Percentiles rank a stretch among this genome's conserved stretches.
Evolutionary conservation across 64 coral and sea anemone species (phyloP).

Genomic region (Catalaphyllia jardinei): DNA sequence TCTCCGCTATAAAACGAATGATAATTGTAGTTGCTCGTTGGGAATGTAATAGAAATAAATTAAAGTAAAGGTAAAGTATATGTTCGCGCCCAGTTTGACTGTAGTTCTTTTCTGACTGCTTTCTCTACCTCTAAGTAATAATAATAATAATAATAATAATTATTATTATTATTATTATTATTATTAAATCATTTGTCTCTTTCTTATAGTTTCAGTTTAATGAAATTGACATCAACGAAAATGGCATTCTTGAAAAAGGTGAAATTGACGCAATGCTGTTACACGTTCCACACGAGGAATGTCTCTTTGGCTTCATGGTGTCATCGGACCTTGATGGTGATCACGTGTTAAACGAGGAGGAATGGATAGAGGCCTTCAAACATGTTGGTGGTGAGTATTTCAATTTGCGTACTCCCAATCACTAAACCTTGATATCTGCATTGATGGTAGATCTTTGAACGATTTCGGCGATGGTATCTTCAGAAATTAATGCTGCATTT

Average conservation of each 20-base stretch:
- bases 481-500: too few relatives aligned
- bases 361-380: conserved; percentile 49
- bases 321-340: conserved; percentile 46
- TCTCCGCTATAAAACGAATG: too few relatives aligned
- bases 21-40: too few relatives aligned
- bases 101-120: neutral
- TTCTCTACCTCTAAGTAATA: neutral
- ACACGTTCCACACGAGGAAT: conserved; percentile 33
- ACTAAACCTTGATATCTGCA: neutral
- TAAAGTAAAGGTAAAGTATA: neutral
- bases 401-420: neutral
- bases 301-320: conserved; percentile 60
- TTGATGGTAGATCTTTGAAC: too few relatives aligned
- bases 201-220: conserved; percentile 58
- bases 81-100: too few relatives aligned
- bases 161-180: too few relatives aligned
- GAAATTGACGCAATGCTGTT: conserved; percentile 35
- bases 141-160: too few relatives aligned
- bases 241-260: conserved; percentile 42
- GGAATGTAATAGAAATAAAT: neutral
- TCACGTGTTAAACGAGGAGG: conserved; percentile 15
- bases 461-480: too few relatives aligned
- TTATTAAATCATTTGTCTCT: neutral
- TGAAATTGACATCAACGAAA: conserved; percentile 11
- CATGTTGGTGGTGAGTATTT: conserved; percentile 35